phyloP scores from a whole-genome alignment of 2,888 invertebrate species.

The Invenusta paracnida region DNA sequence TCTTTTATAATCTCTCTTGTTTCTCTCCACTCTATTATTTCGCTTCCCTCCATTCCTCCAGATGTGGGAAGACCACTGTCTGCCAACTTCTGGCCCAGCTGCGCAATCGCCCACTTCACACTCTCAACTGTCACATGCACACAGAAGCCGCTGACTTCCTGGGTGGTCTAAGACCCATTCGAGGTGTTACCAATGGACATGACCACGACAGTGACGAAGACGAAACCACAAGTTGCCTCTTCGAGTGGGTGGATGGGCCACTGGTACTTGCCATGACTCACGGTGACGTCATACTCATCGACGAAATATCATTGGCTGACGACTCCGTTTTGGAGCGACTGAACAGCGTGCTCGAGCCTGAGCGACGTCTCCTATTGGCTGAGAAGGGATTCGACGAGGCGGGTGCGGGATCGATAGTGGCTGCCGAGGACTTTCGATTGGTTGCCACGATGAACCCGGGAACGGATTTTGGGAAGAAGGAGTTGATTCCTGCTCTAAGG shows the following conservation, averaged over 20 bases:
- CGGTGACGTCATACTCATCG: slow-evolving; percentile 84
- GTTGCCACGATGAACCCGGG: slow-evolving; percentile 99
- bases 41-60: too few relatives aligned
- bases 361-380: slow-evolving; percentile 79
- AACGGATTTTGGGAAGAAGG: slow-evolving; percentile 98
- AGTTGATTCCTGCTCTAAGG: slow-evolving; percentile 88
- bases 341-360: slow-evolving; percentile 88
- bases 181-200: slow-evolving; percentile 51
- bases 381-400: slow-evolving; percentile 63
- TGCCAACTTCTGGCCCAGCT: slow-evolving; percentile 77
- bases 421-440: slow-evolving; percentile 74
- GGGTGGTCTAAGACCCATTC: slow-evolving; percentile 83
- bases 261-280: slow-evolving; percentile 81
- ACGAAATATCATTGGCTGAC: slow-evolving; percentile 97
- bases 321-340: slow-evolving; percentile 93
- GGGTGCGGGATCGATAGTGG: slow-evolving; percentile 59
- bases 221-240: slow-evolving; percentile 66
- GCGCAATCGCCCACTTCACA: slow-evolving; percentile 67
- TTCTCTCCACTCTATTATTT: too few relatives aligned
- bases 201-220: slow-evolving; percentile 38
- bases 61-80: slow-evolving; percentile 92
- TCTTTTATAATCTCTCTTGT: too few relatives aligned
- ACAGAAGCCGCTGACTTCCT: slow-evolving; percentile 96
- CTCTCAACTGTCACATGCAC: slow-evolving; percentile 96
- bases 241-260: slow-evolving; percentile 97